These are phyloP conservation scores for Sapajus apella DNA, from an alignment of 2,113 vertebrate species.

Conservation along the genomic window DNA sequence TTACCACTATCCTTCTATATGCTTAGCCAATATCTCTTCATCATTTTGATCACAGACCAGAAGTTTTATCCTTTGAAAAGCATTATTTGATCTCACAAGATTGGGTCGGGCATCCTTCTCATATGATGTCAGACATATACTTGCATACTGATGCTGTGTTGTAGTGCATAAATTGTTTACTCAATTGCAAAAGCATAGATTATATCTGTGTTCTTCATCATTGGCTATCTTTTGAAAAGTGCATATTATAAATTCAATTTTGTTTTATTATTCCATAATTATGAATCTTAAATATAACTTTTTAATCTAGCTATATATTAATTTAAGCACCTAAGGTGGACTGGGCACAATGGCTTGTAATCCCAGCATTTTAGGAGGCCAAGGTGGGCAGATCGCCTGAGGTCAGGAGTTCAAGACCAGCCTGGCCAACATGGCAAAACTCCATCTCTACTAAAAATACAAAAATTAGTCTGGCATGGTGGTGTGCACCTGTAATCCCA, in stretches of 20 bases:
- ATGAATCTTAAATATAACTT: not conserved
- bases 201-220: not conserved
- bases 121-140: not conserved
- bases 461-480: no score
- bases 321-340: not conserved
- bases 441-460: no score
- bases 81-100: not conserved
- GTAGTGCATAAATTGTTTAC: not conserved
- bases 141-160: not conserved
- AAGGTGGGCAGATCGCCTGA: no score
- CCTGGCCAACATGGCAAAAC: no score
- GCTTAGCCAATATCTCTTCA: not conserved
- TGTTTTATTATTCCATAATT: slow-evolving; percentile 19
- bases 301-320: not conserved
- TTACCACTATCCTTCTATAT: not conserved
- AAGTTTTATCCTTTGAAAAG: not conserved
- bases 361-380: no score
- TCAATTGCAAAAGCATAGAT: not conserved
- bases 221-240: not conserved
- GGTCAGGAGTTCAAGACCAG: no score
- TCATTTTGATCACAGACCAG: not conserved
- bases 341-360: no score
- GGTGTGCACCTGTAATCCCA: no score
- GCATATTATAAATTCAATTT: not conserved
- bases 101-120: not conserved